Base-by-base conservation (phyloP, 2,888 invertebrate genomes). In the Melanostoma mellinum region DNA sequence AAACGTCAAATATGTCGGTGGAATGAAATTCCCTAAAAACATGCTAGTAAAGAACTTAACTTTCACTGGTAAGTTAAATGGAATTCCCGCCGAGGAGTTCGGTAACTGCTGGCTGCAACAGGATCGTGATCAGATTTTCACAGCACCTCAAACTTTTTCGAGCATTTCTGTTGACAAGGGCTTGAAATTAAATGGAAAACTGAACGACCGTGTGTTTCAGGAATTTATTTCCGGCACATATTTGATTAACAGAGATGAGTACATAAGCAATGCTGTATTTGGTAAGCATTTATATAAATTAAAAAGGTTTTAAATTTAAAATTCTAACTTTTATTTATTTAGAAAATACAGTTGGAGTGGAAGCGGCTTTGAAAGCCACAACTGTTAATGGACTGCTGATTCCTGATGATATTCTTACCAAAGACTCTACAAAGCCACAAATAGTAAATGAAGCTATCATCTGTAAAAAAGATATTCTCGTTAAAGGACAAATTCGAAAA, bases 211-310 rank as follows among this genome's bases (percentile, higher is more conserved):
- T 10, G 88, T 91, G 42, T 86, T 94, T 30, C 87, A 90, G 0
- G 88, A 92, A 61, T 87, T 93, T 38, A 86, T 91, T 6, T 86
- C 90, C 40, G 92, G 92, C 61, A 92, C 93, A 61, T 91, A 93
- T 72, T 92, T 93, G 87, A 92, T 92, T 80, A 91, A 92, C 40
- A 89, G 88, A 35, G 87, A 91, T 73, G 93, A 93, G 88, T 88
- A 88, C 3, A 88, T 94, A 40, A 80, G 89, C 46, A 87, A 89
- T 9, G 91, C 90, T 6, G 89, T 88, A 53, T 93, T 94, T 87
- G 88, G 91, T 91, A 85, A 87, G 88, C 72, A 5, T 9, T n/a
- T 55, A 32, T n/a, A 1, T 2, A 44, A 9, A 5, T 5, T 4
- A n/a, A 9, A 4, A 5, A 6, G 33, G 6, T n/a, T 20, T 36